Base-by-base conservation (phyloP, 2,888 invertebrate genomes). In the Antheraea assamensis region DNA sequence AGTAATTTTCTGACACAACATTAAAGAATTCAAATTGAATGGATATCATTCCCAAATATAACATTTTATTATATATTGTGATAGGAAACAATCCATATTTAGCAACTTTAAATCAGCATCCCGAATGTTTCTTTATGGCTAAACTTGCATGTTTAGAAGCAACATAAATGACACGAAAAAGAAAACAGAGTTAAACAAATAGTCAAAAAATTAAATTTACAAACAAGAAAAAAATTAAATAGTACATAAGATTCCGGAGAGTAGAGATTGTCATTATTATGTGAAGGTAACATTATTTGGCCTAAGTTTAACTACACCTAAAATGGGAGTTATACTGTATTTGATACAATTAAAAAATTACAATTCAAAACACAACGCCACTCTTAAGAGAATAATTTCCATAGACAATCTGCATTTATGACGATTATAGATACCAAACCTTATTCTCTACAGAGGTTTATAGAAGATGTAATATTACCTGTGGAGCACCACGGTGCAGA, bases 401-500 rank as follows among this genome's bases (percentile, higher is more conserved):
- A 52, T 52, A 2, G 52, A 52, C 21, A 49, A 19, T 19, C 1
- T 19, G 17, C 19, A 49, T 19, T 52, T 52, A 52, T 52, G 7
- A n/a, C 21, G 52, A 5, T 52, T 52, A 7, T 21, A 52, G 4
- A n/a, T 52, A 52, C 0, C 4, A 52, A 21, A 21, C 7, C 19
- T 21, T 21, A 52, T 7, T 24, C n/a, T 58, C 10, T 24, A 24
- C 8, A 58, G 58, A 13, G 58, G 13, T 58, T 24, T 19, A 52
- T 52, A 21, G 5, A 1, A 52, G 5, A 52, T 52, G 52, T 19
- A n/a, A 15, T 8, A 10, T 47, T 85, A 95, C 95, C 95, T 97
- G 97, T 0, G 96, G 96, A 3, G 98, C 97, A 19, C 98, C 98
- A 74, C 97, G 97, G 21, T 98, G 96, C 82, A 99, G 92, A 95